phyloP scores from a whole-genome alignment of 2,888 invertebrate species.

The Oxyteleia sp. region DNA sequence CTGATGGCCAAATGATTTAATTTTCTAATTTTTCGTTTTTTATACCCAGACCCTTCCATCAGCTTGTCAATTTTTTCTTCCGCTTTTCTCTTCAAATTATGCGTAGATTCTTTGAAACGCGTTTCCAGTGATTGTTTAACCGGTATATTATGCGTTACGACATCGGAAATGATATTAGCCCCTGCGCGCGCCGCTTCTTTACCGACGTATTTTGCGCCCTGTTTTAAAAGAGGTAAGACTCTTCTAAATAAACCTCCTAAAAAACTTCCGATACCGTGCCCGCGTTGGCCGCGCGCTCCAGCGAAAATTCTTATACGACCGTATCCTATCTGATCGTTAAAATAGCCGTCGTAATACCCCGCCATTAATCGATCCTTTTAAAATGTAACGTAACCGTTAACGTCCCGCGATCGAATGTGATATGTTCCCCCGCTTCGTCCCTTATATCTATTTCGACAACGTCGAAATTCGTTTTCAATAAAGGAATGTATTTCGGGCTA shows the following conservation, averaged over 20 bases:
- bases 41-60: too few species aligned
- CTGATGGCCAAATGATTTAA: too few species aligned
- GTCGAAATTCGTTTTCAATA: constrained; percentile 41
- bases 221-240: constrained; percentile 12
- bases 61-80: too few species aligned
- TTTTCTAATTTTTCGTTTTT: too few species aligned
- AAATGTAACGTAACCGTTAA: constrained; percentile 23
- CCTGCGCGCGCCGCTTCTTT: background rate
- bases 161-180: too few species aligned
- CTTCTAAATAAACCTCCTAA: constrained; percentile 29
- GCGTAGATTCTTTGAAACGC: too few species aligned
- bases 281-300: constrained; percentile 3
- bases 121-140: too few species aligned
- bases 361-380: background rate
- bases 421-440: constrained; percentile 39
- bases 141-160: too few species aligned
- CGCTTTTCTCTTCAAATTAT: too few species aligned
- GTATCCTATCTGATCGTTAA: too few species aligned
- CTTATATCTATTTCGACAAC: constrained; percentile 55
- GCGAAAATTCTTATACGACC: constrained; percentile 9
- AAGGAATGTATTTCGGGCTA: constrained; percentile 40
- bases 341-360: constrained; percentile 33
- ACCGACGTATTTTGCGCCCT: background rate
- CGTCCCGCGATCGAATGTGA: constrained; percentile 55
- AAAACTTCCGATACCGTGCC: constrained; percentile 29